phyloP scores from a whole-genome alignment of 2,888 invertebrate species.

The Callosobruchus maculatus region DNA sequence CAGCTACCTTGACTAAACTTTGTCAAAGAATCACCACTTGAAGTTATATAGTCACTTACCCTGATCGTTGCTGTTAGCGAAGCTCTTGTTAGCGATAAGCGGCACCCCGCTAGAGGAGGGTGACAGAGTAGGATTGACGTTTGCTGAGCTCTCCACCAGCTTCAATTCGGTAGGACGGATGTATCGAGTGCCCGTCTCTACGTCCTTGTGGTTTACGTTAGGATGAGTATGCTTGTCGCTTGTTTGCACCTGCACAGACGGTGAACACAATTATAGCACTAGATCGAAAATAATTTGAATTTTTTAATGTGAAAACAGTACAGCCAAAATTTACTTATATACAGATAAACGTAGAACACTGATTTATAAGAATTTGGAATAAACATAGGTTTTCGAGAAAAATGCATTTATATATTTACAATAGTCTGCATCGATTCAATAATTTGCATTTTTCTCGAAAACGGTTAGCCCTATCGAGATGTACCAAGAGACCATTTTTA shows the following conservation, averaged over 20 bases:
- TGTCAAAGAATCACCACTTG: not conserved
- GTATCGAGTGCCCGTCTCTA: slow-evolving; percentile 9
- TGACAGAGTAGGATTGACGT: slow-evolving; percentile 45
- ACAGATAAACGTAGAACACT: too few species aligned
- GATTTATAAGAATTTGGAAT: too few species aligned
- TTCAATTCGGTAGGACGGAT: slow-evolving; percentile 33
- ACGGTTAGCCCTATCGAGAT: too few species aligned
- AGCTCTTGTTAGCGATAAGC: slow-evolving; percentile 51
- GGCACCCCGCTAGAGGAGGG: slow-evolving; percentile 69
- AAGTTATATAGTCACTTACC: slow-evolving; percentile 9
- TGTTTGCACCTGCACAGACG: slow-evolving; percentile 28
- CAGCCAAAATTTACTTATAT: too few species aligned
- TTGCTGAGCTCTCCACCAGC: slow-evolving; percentile 24
- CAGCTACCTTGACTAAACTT: not conserved
- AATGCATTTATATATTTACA: too few species aligned
- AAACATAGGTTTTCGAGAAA: too few species aligned
- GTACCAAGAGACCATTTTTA: too few species aligned
- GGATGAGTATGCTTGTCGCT: slow-evolving; percentile 44
- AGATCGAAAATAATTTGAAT: too few species aligned
- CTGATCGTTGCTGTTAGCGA: slow-evolving; percentile 34
- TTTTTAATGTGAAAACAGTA: too few species aligned
- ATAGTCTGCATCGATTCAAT: too few species aligned
- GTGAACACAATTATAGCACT: too few species aligned
- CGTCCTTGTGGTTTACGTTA: slow-evolving; percentile 5
- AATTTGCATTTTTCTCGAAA: too few species aligned